Percentiles rank a stretch among this genome's conserved stretches.
These are phyloP conservation scores for Stenodera caucasica DNA, from an alignment of 2,888 invertebrate species.

Conservation along the genomic window DNA sequence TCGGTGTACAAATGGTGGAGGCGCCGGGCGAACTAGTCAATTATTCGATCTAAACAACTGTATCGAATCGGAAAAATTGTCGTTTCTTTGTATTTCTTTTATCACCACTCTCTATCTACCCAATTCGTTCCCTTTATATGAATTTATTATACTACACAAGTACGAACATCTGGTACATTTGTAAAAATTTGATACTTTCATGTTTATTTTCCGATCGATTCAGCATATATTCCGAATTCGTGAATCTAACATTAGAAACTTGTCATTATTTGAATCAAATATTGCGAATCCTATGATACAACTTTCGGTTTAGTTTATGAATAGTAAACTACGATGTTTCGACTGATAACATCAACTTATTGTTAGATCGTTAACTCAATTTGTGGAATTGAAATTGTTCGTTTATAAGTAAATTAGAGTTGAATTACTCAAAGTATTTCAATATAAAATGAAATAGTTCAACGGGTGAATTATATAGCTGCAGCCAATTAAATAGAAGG, in stretches of 20 bases:
- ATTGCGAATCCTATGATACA: too few species aligned
- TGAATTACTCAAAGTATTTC: not conserved
- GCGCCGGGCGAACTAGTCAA: not conserved
- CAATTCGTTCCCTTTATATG: not conserved
- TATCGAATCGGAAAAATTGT: too few species aligned
- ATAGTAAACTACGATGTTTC: too few species aligned
- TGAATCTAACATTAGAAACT: too few species aligned
- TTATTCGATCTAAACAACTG: too few species aligned
- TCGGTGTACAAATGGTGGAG: not conserved
- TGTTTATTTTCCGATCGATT: not conserved
- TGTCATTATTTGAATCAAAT: too few species aligned
- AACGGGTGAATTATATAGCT: not conserved
- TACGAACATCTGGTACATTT: not conserved
- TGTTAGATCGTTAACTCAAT: too few species aligned
- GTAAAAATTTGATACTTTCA: constrained; percentile 6
- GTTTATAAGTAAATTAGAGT: not conserved
- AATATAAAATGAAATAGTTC: not conserved
- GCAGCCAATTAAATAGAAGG: not conserved
- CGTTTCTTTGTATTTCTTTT: not conserved
- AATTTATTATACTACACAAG: not conserved
- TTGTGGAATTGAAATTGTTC: not conserved
- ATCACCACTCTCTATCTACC: too few species aligned
- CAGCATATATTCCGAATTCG: not conserved
- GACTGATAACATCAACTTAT: not conserved
- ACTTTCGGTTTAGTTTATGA: too few species aligned